Evolutionary conservation across 2,797 vertebrate genomes (phyloP), one percentile per base, ranked within the genome.

Genomic region (Ispidina picta): DNA sequence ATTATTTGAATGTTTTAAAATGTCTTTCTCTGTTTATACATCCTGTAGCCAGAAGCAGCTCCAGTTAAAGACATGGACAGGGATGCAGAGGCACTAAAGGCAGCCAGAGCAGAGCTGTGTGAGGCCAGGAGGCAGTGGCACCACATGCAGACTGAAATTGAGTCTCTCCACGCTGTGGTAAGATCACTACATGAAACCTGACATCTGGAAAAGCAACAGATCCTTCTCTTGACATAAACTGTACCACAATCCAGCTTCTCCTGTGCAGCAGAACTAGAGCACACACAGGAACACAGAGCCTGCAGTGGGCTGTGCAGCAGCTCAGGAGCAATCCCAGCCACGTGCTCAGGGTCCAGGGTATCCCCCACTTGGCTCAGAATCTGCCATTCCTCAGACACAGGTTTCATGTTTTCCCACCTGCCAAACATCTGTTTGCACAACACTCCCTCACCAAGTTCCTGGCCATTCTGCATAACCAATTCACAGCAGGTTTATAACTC

Each of bases 121-220:
- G 98, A 99, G 94, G 99, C 98, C 22, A 97, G 98, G 22, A 97
- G 98, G 77, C 98, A 98, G 94, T 99, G 99, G 98, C 98, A 98
- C 84, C 97, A 97, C 33, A 98, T 99, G 90, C 98, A 99, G 97
- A 97, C 98, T 6, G 99, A 99, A 97, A 99, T 99, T 0, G 98
- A 99, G 88, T 98, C 99, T 43, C 97, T 99, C 31, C 98, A 98
- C 4, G 99, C 98, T 18, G 92, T 99, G 98, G 99, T 99, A 95
- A 98, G 98, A 80, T 4, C 55, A 26, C 12, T 33, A 70, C 33
- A 66, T 2, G 1, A 72, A 73, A 76, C 29, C 18, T 22, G 11
- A 66, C 70, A 79, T 71, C 18, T 1, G 0, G 49, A n/a, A 14
- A 9, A 1, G 4, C 37, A 44, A 20, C 16, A 52, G 51, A 18